Conservation (phyloP, 2,888 invertebrate genomes). For the Drosophila pseudotakahashii region DNA sequence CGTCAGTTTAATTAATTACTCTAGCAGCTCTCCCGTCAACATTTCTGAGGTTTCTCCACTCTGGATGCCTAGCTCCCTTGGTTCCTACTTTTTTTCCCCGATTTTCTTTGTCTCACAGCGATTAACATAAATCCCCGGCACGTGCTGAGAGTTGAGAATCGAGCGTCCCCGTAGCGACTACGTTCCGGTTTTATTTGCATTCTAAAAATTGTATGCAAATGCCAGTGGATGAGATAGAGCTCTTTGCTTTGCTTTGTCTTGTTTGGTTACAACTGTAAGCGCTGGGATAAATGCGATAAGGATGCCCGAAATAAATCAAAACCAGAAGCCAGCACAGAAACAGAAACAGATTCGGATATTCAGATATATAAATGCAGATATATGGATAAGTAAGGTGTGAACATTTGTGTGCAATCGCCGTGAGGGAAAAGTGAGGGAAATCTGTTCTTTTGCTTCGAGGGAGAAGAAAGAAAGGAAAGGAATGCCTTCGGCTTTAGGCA, state of each 20-base stretch:
- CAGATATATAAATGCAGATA: not conserved
- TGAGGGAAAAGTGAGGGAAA: slow-evolving; percentile 23
- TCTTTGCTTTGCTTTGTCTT: slow-evolving; percentile 3
- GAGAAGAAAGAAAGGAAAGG: not conserved
- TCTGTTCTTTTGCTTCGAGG: slow-evolving; percentile 2
- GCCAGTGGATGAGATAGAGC: slow-evolving; percentile 22
- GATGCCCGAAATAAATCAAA: slow-evolving; percentile 35
- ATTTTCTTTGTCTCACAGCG: slow-evolving; percentile 19
- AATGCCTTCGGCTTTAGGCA: slow-evolving; percentile 19
- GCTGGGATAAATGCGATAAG: slow-evolving; percentile 23
- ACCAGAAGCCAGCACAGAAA: slow-evolving; percentile 12
- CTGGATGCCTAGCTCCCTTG: not conserved
- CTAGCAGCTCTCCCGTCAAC: slow-evolving; percentile 10
- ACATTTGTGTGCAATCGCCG: slow-evolving; percentile 32
- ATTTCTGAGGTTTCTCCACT: slow-evolving; percentile 8
- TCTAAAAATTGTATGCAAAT: slow-evolving; percentile 42
- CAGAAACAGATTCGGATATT: slow-evolving; percentile 5
- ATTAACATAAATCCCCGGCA: slow-evolving; percentile 48
- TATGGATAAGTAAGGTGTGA: slow-evolving; percentile 20
- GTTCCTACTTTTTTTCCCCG: too few species aligned
- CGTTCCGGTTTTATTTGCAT: slow-evolving; percentile 34
- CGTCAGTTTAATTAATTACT: slow-evolving; percentile 14
- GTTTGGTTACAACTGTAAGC: slow-evolving; percentile 18
- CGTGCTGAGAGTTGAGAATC: slow-evolving; percentile 16
- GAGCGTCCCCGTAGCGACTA: slow-evolving; percentile 7